Evolutionary conservation across 2,113 vertebrate species (phyloP), one percentile per base, ranked within the genome.

Genomic region (Tyrannus savana): DNA sequence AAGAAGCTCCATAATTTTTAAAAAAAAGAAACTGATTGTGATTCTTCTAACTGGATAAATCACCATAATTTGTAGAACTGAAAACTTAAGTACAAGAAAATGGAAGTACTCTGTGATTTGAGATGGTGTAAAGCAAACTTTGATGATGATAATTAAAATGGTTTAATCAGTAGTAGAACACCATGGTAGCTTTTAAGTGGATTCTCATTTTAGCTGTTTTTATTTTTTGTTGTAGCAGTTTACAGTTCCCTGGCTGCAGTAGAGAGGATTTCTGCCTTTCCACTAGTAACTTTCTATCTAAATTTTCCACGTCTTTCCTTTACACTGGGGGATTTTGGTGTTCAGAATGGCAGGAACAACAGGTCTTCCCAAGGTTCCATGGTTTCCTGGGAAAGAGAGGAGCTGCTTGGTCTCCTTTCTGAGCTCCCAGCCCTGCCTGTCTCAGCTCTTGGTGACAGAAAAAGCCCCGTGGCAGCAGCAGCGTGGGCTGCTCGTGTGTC

Each of bases 101-200:
- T 68, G 31, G 23, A 94, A 93, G 15, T 72, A 60, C 50, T 88
- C 39, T 30, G 3, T 74, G 76, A 81, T 68, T 91, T 59, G 75
- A 35, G 72, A 56, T 83, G 72, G 42, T 24, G 21, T 55, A 83
- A 62, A 37, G 44, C 73, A 47, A n/a, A 76, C 71, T 87, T 79
- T 46, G 66, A 85, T 79, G 41, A 49, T 52, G 62, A 46, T 78
- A 80, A 94, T 88, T 76, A 62, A 85, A 91, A 90, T 58, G 39
- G 39, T 86, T 93, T 93, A 93, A 83, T 95, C 64, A 59, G 67
- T n/a, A 33, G 23, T 66, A 86, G 85, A 88, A 80, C 4, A 14
- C 39, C 7, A 3, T 87, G 25, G 44, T 16, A 58, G 59, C 33
- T 86, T 84, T 80, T 47, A 71, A 90, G 75, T 84, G 75, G 76